These are phyloP conservation scores for Sebastes nivosus DNA, from an alignment of 2,797 vertebrate species.

Conservation along the genomic window DNA sequence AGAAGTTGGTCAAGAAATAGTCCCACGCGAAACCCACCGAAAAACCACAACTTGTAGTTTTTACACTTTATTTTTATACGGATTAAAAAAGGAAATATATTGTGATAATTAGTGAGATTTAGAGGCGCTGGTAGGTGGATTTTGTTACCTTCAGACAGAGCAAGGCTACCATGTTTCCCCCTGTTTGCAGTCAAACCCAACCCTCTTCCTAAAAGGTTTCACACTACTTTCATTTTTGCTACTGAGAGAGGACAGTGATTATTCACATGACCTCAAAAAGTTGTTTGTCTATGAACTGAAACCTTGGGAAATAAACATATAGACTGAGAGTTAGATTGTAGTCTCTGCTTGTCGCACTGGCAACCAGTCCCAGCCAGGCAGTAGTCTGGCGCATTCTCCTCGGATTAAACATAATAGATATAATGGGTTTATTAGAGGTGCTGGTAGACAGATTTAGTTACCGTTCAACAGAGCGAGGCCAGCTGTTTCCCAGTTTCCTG, in stretches of 20 bases:
- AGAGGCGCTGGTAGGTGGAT: too few relatives aligned
- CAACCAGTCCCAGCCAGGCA: background rate
- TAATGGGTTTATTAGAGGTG: background rate
- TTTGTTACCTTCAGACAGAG: background rate
- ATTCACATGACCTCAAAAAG: background rate
- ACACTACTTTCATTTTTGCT: background rate
- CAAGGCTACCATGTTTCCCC: background rate
- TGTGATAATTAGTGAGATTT: too few relatives aligned
- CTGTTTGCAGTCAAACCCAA: background rate
- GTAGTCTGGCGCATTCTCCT: background rate
- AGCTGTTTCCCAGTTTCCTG: background rate
- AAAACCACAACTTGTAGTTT: too few relatives aligned
- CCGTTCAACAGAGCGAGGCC: background rate
- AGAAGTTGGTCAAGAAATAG: too few relatives aligned
- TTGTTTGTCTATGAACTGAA: background rate
- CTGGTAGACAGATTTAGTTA: background rate
- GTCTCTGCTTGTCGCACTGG: background rate
- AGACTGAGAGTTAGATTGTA: background rate
- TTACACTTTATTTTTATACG: too few relatives aligned
- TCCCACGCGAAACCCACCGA: fast-evolving
- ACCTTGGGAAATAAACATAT: background rate
- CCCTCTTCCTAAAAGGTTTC: background rate
- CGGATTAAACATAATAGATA: background rate
- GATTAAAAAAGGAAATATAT: too few relatives aligned
- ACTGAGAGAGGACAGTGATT: background rate